Base-by-base conservation (phyloP, 1,140 invertebrate species). In the Bombus consobrinus region DNA sequence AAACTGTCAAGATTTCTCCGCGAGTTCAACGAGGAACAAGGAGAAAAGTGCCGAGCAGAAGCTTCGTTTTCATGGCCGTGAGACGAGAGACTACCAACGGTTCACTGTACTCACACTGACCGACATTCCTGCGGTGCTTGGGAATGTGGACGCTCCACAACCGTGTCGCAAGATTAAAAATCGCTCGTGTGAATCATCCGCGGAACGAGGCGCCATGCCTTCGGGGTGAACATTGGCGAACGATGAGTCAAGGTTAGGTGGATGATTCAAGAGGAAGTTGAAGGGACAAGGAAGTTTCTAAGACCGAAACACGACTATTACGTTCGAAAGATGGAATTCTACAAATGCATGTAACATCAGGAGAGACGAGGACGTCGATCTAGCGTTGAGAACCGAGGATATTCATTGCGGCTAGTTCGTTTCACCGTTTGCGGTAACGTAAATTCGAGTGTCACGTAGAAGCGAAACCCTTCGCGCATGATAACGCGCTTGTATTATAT, bases 371-470 rank as follows among this genome's bases (percentile, higher is more conserved):
- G 0, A 22, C 47, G 47, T 53, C 47, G 47, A 22, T 53, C 47
- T 18, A 53, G 6, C 0, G 47, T 22, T 8, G 47, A 8, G 47
- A 53, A 53, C 4, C 47, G 78, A 72, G n/a, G 80, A 62, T 80
- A 86, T 73, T 88, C 66, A 34, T 86, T 86, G 80, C 64, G 76
- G 79, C 68, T 43, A 74, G 43, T 86, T 80, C 79, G 69, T 68
- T 87, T 76, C 39, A 72, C 47, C 66, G 59, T 39, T 53, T 72
- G 53, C 71, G 83, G 79, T 85, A 37, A 59, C 71, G 62, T 66
- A 73, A 85, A 89, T 87, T 77, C 69, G n/a, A 75, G 34, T 47
- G 66, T 79, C 75, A 62, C 64, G 39, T 66, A 53, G 75, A 62
- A 79, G 43, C 62, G 39, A 62, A 79, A 59, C 68, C 47, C 72